Evolutionary conservation across 2,888 invertebrate species (phyloP).

Genomic region (Chaetoderma sp.): DNA sequence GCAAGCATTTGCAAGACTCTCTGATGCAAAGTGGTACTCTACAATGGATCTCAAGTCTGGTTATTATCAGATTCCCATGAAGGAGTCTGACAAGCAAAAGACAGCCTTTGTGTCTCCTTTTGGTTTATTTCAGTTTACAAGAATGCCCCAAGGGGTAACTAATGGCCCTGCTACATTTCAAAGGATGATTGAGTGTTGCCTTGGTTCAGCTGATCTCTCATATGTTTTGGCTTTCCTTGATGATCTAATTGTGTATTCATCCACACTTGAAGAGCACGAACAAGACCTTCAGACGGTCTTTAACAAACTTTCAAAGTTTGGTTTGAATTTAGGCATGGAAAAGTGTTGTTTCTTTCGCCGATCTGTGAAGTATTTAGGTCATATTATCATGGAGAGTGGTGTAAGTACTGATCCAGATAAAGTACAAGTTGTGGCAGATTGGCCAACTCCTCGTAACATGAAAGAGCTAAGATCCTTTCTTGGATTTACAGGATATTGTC

Average conservation of each 20-base stretch:
- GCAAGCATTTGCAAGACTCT: neutral
- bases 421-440: neutral
- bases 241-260: constrained; percentile 14
- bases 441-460: neutral
- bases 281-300: neutral
- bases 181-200: constrained; percentile 6
- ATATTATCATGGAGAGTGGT: neutral
- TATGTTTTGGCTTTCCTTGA: constrained; percentile 10
- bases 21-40: too few relatives aligned
- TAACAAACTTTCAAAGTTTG: neutral
- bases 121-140: neutral
- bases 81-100: constrained; percentile 1
- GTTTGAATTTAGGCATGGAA: neutral
- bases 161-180: constrained; percentile 7
- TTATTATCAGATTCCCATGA: too few relatives aligned
- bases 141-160: constrained; percentile 7
- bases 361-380: constrained; percentile 8
- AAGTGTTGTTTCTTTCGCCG: constrained; percentile 1
- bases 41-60: too few relatives aligned
- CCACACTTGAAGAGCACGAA: constrained; percentile 4
- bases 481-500: too few relatives aligned
- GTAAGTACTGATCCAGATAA: neutral
- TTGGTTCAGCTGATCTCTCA: neutral
- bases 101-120: constrained; percentile 6
- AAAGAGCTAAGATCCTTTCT: neutral